Percentiles rank a stretch among this genome's conserved stretches.
These are phyloP conservation scores for Atherinosoma microstoma DNA, from an alignment of 2,797 vertebrate genomes.

Conservation along the genomic window DNA sequence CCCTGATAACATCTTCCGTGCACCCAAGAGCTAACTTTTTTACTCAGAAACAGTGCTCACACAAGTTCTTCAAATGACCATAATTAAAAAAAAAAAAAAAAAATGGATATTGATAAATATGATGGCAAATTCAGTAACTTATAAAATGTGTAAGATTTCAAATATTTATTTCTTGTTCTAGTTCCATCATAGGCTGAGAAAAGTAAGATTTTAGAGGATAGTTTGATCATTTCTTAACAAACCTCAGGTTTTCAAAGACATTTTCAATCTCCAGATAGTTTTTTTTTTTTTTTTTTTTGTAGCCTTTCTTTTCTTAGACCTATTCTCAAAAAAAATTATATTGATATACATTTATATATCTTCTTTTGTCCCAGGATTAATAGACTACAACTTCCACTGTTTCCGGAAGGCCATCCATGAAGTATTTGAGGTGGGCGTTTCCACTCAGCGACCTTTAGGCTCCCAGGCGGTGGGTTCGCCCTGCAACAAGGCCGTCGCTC, in stretches of 20 bases:
- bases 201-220: not conserved
- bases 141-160: not conserved
- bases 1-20: not conserved
- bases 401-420: conserved; percentile 99
- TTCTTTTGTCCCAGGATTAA: conserved; percentile 86
- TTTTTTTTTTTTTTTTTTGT: not conserved
- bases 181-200: not conserved
- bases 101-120: not conserved
- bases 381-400: conserved; percentile 99
- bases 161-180: not conserved
- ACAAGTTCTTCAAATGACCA: not conserved
- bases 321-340: no score
- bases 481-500: conserved; percentile 90
- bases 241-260: not conserved
- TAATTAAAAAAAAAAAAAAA: not conserved
- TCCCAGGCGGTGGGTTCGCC: conserved; percentile 87
- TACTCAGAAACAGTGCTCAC: not conserved
- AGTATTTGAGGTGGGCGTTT: conserved; percentile 96
- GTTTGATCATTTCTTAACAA: not conserved
- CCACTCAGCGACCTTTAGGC: conserved; percentile 86
- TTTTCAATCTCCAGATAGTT: not conserved
- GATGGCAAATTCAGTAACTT: not conserved
- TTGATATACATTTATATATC: not conserved
- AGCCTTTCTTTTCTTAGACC: not conserved
- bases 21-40: not conserved